Conservation (phyloP, 2,113 vertebrate species). For the Falco punctatus region DNA sequence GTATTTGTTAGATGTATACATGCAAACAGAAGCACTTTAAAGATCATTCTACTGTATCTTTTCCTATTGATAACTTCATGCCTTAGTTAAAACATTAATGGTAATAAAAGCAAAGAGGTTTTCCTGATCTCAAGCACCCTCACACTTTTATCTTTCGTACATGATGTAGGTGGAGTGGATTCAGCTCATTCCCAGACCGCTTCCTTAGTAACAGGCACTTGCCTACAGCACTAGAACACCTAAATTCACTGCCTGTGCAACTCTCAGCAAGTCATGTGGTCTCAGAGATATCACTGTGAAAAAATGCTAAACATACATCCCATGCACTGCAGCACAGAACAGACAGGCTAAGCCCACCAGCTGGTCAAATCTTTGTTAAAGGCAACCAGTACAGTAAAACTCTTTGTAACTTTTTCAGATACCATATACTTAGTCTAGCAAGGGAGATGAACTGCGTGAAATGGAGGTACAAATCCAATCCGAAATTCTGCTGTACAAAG, state of each 20-base stretch:
- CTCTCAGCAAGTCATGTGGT: not conserved
- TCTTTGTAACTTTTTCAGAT: not conserved
- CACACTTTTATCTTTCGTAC: not conserved
- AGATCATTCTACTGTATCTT: not conserved
- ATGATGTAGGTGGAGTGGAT: not conserved
- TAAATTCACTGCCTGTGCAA: not conserved
- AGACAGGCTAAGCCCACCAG: not conserved
- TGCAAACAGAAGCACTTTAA: constrained; percentile 5
- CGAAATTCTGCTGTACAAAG: not conserved
- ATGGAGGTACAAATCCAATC: not conserved
- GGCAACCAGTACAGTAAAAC: not conserved
- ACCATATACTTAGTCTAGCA: not conserved
- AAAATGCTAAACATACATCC: not conserved
- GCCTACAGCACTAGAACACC: not conserved
- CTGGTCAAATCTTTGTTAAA: not conserved
- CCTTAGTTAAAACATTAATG: not conserved
- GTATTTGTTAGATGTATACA: not conserved
- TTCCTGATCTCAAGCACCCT: not conserved
- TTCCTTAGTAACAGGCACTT: not conserved
- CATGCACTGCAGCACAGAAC: not conserved
- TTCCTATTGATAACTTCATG: not conserved
- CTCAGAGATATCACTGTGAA: not conserved
- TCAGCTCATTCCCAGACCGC: not conserved
- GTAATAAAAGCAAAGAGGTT: not conserved
- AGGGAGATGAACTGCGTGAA: not conserved